Conservation (phyloP, 2,888 invertebrate genomes). For the Lissonota sp. region DNA sequence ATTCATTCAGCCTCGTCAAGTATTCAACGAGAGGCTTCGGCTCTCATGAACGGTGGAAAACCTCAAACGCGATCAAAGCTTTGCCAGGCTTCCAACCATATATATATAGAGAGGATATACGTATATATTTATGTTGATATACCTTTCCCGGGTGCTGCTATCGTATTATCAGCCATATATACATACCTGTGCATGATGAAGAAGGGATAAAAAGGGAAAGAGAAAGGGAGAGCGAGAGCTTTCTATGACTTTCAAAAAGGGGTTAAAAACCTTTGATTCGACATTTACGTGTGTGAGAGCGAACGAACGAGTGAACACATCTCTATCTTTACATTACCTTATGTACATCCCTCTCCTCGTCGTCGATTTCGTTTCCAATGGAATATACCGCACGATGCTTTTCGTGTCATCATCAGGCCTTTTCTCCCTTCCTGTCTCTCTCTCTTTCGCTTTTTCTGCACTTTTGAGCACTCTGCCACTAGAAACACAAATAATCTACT, state of each 20-base stretch:
- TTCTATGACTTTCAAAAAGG: background rate
- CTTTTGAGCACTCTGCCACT: no score
- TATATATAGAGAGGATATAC: background rate
- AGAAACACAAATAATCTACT: no score
- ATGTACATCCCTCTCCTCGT: constrained; percentile 8
- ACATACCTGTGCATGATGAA: no score
- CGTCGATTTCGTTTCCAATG: constrained; percentile 4
- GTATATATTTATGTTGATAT: background rate
- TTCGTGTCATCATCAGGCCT: background rate
- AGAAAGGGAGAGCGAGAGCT: background rate
- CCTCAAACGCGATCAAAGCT: constrained; percentile 52
- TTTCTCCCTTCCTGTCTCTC: background rate
- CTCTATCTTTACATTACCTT: background rate
- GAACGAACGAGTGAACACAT: constrained; percentile 4
- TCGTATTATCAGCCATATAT: constrained; percentile 5
- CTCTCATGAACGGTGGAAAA: constrained; percentile 23
- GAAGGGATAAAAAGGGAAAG: background rate
- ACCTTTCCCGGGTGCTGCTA: constrained; percentile 4
- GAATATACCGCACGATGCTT: constrained; percentile 6
- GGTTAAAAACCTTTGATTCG: constrained; percentile 33
- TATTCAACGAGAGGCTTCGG: constrained; percentile 23
- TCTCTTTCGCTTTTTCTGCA: no score
- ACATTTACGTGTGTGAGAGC: constrained; percentile 14
- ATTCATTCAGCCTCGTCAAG: constrained; percentile 48
- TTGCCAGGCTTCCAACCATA: constrained; percentile 29